Conservation (phyloP, 1,140 invertebrate genomes). For the Leptinotarsa defecta region DNA sequence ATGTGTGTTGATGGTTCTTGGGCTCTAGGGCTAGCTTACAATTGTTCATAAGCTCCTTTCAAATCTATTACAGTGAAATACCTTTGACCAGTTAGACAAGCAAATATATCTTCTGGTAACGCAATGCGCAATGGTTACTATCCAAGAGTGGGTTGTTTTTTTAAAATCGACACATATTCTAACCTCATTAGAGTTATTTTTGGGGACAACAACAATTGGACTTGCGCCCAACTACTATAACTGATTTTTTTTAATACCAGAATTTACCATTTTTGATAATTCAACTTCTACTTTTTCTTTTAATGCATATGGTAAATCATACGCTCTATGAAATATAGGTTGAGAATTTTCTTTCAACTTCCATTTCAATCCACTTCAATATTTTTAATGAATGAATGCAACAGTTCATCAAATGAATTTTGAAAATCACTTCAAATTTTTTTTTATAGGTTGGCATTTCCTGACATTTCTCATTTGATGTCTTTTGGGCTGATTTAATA, state of each 20-base stretch:
- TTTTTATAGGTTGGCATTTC: not conserved
- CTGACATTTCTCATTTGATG: not conserved
- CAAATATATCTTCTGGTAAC: not conserved
- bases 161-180: not conserved
- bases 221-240: slow-evolving; percentile 25
- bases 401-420: not conserved
- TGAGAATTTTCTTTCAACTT: not conserved
- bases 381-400: not conserved
- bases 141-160: not conserved
- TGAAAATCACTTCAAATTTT: not conserved
- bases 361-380: not conserved
- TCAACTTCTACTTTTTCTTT: slow-evolving; percentile 23
- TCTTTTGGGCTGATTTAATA: not conserved
- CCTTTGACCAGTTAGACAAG: not conserved
- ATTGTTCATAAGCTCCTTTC: not conserved
- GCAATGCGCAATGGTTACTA: not conserved
- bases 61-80: too few species aligned
- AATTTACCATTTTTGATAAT: slow-evolving; percentile 21
- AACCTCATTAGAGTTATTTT: not conserved
- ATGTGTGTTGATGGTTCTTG: slow-evolving; percentile 4
- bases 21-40: too few species aligned
- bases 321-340: not conserved
- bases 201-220: slow-evolving; percentile 1
- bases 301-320: slow-evolving; percentile 24
- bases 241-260: slow-evolving; percentile 19